These are phyloP conservation scores for Myioborus miniatus DNA, from an alignment of 2,797 vertebrate species.

Conservation along the genomic window DNA sequence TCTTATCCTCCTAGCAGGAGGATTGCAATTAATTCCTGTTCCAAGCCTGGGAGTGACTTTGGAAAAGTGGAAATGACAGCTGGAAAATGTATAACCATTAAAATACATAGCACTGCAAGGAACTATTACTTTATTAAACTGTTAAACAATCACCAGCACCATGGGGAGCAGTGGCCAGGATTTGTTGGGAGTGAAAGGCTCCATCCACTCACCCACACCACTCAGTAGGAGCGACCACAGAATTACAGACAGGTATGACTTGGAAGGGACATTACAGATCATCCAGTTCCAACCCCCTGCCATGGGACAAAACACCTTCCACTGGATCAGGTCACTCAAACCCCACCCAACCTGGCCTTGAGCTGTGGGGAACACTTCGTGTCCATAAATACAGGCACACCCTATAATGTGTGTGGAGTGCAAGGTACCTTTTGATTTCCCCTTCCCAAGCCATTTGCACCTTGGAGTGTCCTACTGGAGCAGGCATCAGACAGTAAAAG, in stretches of 20 bases:
- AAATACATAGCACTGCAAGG: not conserved
- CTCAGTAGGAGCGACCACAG: not conserved
- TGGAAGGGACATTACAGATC: not conserved
- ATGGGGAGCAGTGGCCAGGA: not conserved
- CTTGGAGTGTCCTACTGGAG: not conserved
- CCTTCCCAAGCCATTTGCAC: not conserved
- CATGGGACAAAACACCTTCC: not conserved
- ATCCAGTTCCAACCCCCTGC: not conserved
- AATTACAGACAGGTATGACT: not conserved
- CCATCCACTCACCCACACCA: accelerated
- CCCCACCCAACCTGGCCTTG: not conserved
- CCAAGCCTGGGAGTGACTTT: not conserved
- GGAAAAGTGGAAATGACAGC: not conserved
- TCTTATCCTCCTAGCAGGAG: not conserved
- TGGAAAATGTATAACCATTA: not conserved
- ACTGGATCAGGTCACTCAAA: not conserved
- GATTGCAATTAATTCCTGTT: not conserved
- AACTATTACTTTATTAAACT: not conserved
- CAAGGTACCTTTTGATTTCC: not conserved
- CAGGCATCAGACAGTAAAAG: not conserved
- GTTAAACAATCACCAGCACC: not conserved
- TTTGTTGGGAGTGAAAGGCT: not conserved
- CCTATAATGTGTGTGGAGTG: accelerated
- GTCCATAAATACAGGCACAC: accelerated
- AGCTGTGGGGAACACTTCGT: accelerated